Conservation (phyloP, 2,113 vertebrate genomes). For the Epinephelus moara region DNA sequence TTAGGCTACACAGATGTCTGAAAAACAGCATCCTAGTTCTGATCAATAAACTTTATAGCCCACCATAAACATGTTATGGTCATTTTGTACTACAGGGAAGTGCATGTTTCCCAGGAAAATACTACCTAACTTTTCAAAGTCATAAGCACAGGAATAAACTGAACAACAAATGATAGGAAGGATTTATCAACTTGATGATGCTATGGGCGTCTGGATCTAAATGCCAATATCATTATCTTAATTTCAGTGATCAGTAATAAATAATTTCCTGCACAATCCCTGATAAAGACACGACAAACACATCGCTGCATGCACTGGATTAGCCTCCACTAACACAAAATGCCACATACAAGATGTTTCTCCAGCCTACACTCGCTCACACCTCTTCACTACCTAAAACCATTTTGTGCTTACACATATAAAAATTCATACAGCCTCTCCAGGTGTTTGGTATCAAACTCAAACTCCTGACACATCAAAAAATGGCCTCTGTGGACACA, state of each 20-base stretch:
- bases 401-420: constrained; percentile 35
- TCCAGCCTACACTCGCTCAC: neutral
- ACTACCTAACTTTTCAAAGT: neutral
- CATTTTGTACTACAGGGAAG: neutral
- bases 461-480: constrained; percentile 40
- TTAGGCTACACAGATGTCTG: neutral
- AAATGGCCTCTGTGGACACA: constrained; percentile 1
- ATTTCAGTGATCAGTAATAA: neutral
- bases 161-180: neutral
- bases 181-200: neutral
- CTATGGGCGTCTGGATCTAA: neutral
- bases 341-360: neutral
- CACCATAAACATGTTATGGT: neutral
- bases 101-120: neutral
- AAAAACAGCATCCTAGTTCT: neutral
- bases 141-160: neutral
- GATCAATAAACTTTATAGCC: neutral
- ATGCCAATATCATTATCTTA: neutral
- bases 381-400: neutral
- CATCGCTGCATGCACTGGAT: neutral
- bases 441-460: constrained; percentile 19
- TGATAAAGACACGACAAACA: neutral
- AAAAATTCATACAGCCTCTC: constrained; percentile 23
- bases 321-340: neutral
- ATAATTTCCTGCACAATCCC: neutral